A percentile compares a stretch with the other conserved stretches of the same genome.
Evolutionary conservation across 2,113 vertebrate genomes (phyloP).

Genomic region (Oryctolagus cuniculus): mOryCun1.1 NC_091453.1:53118001-53118500

Average conservation of each 20-base stretch:
- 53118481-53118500: background rate
- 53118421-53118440: background rate
- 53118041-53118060: background rate
- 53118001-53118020: background rate
- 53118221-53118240: background rate
- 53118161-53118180: background rate
- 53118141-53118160: background rate
- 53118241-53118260: no score
- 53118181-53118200: background rate
- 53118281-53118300: rapidly evolving
- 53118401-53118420: background rate
- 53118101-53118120: background rate
- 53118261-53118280: background rate
- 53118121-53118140: background rate
- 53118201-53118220: background rate
- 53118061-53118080: no score
- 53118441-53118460: background rate
- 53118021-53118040: background rate
- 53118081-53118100: no score
- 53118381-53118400: background rate
- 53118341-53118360: background rate
- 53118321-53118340: background rate
- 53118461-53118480: no score
- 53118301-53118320: background rate
- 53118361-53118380: no score